Evolutionary conservation across 2,797 vertebrate species (phyloP), one percentile per base, ranked within the genome.

Genomic region (Rhodeus uyekii): DNA sequence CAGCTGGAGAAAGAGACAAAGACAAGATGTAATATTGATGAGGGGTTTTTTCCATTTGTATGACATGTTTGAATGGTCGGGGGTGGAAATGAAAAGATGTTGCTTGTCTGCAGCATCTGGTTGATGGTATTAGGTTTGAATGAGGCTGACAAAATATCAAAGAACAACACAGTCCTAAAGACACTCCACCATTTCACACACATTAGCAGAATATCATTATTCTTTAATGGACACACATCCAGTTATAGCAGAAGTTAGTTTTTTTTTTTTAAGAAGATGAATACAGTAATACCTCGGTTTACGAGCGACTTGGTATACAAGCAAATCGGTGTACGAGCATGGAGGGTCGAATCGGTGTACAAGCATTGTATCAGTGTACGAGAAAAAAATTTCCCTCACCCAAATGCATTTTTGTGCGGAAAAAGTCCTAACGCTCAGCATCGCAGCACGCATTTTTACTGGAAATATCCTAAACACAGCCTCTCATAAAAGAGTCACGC

Each of bases 1-100:
- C 85, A 97, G 84, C 97, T 98, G 90, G 42, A 44, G 76, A 27
- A 24, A 74, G 19, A 71, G 9, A 42, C 8, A 69, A 53, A 83
- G 27, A 72, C 74, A 61, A 46, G 48, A 76, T 58, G 61, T 24
- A 36, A 46, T 46, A 79, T 58, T 55, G 0, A 38, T 46, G 10
- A 72, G 36, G 48, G 5, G 60, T 39, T 53, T 39, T 18, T 60
- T 48, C 61, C 44, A 46, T 27, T 50, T 73, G 24, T 48, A 19
- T 29, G 22, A 73, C 63, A 48, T 13, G 39, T 53, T 27, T 53
- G 46, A 78, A 53, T 29, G 13, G 46, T 12, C 4, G 2, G 29
- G 1, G 0, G 12, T 13, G 9, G 0, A 24, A 44, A 8, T 6
- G 1, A 8, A 44, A 9, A 24, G 2, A 44, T 42, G 32, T 32